Conservation (phyloP, 2,888 invertebrate species). For the Ptycholaimellus sp. region DNA sequence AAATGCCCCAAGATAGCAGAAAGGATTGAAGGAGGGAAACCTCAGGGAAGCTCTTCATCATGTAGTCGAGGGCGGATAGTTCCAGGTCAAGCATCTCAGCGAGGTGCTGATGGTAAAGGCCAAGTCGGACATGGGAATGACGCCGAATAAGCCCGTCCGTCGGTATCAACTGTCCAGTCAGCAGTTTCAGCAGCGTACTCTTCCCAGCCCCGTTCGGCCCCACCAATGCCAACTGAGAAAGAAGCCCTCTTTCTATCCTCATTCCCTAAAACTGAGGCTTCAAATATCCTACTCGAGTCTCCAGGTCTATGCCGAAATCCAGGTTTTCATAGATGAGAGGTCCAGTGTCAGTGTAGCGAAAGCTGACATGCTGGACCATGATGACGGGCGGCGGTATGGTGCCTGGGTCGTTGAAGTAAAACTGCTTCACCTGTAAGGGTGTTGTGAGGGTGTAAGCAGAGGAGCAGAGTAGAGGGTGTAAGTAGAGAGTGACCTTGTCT, state of each 20-base stretch:
- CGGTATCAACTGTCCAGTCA: conserved; percentile 81
- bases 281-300: conserved; percentile 72
- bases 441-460: background rate
- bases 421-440: conserved; percentile 43
- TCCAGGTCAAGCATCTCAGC: conserved; percentile 84
- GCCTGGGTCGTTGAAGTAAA: conserved; percentile 85
- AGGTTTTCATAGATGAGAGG: conserved; percentile 86
- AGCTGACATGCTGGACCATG: conserved; percentile 95
- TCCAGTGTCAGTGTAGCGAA: conserved; percentile 46
- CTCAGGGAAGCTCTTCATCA: conserved; percentile 86
- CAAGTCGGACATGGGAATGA: conserved; percentile 88
- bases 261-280: too few relatives aligned
- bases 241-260: too few relatives aligned
- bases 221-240: conserved; percentile 75
- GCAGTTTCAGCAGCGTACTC: conserved; percentile 75
- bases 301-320: conserved; percentile 94
- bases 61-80: conserved; percentile 80
- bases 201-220: conserved; percentile 97
- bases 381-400: conserved; percentile 93
- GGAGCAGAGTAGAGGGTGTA: background rate
- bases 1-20: too few relatives aligned
- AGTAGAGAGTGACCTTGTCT: conserved; percentile 42
- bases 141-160: conserved; percentile 86
- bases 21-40: too few relatives aligned
- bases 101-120: conserved; percentile 86